Base-by-base conservation (phyloP, 2,113 vertebrate genomes). In the Sardina pilchardus region DNA sequence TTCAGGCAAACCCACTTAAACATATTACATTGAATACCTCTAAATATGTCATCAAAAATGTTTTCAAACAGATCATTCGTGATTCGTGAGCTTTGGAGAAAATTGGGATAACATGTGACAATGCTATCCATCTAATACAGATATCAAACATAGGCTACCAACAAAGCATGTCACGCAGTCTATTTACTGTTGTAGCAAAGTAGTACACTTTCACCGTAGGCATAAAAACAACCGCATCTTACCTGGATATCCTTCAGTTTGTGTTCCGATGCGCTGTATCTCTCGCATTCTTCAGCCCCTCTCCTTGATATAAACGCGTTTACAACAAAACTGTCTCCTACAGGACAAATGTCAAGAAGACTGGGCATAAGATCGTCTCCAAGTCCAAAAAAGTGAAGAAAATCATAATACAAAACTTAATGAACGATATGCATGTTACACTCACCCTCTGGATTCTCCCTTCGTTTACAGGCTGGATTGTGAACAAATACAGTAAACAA, bases 391-490 rank as follows among this genome's bases (percentile, higher is more conserved):
- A 78, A 34, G 1, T 4, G 3, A 14, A 6, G 45, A 78, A 19
- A 34, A 59, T 17, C 43, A 34, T 4, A 36, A 16, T 16, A 39
- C 24, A 17, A 43, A 80, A 71, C n/a, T 1, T 5, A 34, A 53
- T 44, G 0, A 36, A 44, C 53, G n/a, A 81, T 50, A n/a, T 59
- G 30, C 80, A 10, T 42, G 26, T 24, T 6, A 19, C 83, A 34
- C 94, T 94, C 89, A 96, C 95, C 95, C 94, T 96, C 95, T 10
- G 95, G 95, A 85, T 94, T 96, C 88, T 96, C 95, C 91, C 95
- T 94, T 88, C 95, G 93, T 90, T 94, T 96, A 85, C 93, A 95
- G 84, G 94, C 95, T 96, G 86, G 81, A 82, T 85, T 59, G 86
- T 75, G 17, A 71, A 81, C 67, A 6, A 85, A 87, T 59, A 85